Evolutionary conservation across 2,888 invertebrate species (phyloP), one percentile per base, ranked within the genome.

Genomic region (Amphipoea lucens): DNA sequence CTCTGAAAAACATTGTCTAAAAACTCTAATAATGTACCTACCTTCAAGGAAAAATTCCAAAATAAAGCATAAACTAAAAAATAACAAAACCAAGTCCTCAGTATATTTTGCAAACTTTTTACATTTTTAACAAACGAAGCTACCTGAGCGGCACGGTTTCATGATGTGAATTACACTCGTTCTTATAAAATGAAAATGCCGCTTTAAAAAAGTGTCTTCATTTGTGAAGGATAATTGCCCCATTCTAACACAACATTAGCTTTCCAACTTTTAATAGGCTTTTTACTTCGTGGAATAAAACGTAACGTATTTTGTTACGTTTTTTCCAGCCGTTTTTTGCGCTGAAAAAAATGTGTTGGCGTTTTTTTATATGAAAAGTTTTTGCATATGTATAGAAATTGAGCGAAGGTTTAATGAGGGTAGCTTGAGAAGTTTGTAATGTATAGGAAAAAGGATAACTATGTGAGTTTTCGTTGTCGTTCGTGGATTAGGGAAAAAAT

Each of bases 201-300:
- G 79, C 76, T 87, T 87, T 74, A 89, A 89, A 89, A 88, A 90
- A 90, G 88, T 89, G 84, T 88, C 90, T 90, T 90, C 90, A 90
- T 91, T 91, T 91, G 88, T 86, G 85, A 90, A 77, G 88, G 90
- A 88, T 91, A 90, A 90, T 90, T 91, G 91, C 80, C 79, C 83
- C 87, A 90, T 91, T 89, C 90, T 88, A 88, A 90, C 91, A 90
- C 88, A 88, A 86, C 91, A 90, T 91, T 90, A 90, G 86, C 88
- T 86, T 88, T 75, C 83, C 88, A 91, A 91, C 89, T 91, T 91
- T 91, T 91, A 91, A 91, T 91, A 90, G 90, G 87, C 87, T 80
- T 83, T 83, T 83, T 81, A 86, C 88, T 85, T 85, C 12, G 80
- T 79, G 84, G 83, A 87, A 87, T 86, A 87, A 89, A 88, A 87